Base-by-base conservation (phyloP, 2,888 invertebrate genomes). In the Agrotis exclamationis region DNA sequence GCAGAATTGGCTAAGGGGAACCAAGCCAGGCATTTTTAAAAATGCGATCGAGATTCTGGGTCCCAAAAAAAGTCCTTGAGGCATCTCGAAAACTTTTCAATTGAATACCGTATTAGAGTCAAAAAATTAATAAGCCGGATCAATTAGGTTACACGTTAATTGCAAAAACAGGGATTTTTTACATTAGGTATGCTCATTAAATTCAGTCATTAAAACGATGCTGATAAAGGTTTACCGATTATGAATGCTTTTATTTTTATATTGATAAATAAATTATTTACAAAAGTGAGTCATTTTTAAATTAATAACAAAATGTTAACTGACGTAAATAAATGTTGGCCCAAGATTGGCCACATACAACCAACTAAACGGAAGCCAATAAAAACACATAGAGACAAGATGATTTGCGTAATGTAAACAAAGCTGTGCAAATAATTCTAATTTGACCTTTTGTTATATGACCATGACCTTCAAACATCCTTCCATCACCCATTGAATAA, bases 361-460 rank as follows among this genome's bases (percentile, higher is more conserved):
- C 18, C 47, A 47, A 39, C n/a, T 13, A 53, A 57, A 18, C 45
- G 73, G 64, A 47, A 71, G 54, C 22, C 45, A 50, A 24, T 24
- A 11, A 20, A 56, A 57, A 28, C 24, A n/a, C 54, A 50, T 39
- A 24, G 4, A 44, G 9, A 47, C 63, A 28, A 51, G 22, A 47
- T 18, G 47, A 57, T 73, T 58, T 45, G 45, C 66, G 33, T 48
- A 18, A 57, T 51, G 64, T 80, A 54, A 75, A 64, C 69, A 65
- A 64, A 53, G 33, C 33, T 54, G 39, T 69, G 64, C 58, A 65
- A 78, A 80, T 18, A 62, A 39, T 69, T 53, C 69, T 63, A 80
- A 69, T 78, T 62, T 62, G 60, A 69, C 64, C 50, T 70, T 70
- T 63, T 45, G 24, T 33, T 63, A 45, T 3, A 60, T 72, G 16